A percentile compares a stretch with the other conserved stretches of the same genome.
These are phyloP conservation scores for Thecocarcelia acutangulata DNA, from an alignment of 2,888 invertebrate species.

Conservation along the genomic window DNA sequence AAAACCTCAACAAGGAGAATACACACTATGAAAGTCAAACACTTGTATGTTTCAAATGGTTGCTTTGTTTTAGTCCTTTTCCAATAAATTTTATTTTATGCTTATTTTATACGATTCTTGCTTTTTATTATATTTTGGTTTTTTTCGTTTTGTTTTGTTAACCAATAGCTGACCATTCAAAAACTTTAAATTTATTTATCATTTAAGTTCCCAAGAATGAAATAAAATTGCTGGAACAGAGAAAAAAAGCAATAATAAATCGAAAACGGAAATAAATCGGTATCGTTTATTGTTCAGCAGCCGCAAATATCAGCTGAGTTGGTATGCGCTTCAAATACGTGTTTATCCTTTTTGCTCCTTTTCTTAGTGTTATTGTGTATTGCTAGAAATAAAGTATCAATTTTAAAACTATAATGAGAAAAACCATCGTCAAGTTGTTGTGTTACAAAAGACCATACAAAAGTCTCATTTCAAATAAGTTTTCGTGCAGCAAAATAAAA, in stretches of 20 bases:
- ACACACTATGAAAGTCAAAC: conserved; percentile 42
- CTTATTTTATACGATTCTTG: conserved; percentile 70
- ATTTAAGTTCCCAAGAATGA: conserved; percentile 69
- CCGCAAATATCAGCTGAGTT: conserved; percentile 68
- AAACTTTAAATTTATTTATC: conserved; percentile 71
- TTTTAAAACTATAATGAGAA: conserved; percentile 3
- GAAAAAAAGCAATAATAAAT: background rate
- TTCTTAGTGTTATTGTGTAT: conserved; percentile 17
- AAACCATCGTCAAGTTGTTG: conserved; percentile 41
- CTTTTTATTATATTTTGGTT: conserved; percentile 31
- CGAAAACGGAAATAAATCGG: conserved; percentile 66
- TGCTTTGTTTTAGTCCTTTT: conserved; percentile 67
- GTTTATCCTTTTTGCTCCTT: conserved; percentile 66
- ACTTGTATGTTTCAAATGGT: conserved; percentile 30
- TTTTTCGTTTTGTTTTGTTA: conserved; percentile 35
- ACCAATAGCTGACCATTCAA: conserved; percentile 66
- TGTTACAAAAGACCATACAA: conserved; percentile 37
- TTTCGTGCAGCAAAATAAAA: no score
- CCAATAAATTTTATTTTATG: conserved; percentile 72
- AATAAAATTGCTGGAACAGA: conserved; percentile 44
- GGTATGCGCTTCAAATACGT: conserved; percentile 45
- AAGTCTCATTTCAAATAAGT: conserved; percentile 41
- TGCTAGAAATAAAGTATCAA: background rate
- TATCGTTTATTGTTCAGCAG: conserved; percentile 66
- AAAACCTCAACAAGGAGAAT: conserved; percentile 37